Evolutionary conservation across 2,113 vertebrate genomes (phyloP).

Genomic region (Cryptoleucopteryx plumbea): DNA sequence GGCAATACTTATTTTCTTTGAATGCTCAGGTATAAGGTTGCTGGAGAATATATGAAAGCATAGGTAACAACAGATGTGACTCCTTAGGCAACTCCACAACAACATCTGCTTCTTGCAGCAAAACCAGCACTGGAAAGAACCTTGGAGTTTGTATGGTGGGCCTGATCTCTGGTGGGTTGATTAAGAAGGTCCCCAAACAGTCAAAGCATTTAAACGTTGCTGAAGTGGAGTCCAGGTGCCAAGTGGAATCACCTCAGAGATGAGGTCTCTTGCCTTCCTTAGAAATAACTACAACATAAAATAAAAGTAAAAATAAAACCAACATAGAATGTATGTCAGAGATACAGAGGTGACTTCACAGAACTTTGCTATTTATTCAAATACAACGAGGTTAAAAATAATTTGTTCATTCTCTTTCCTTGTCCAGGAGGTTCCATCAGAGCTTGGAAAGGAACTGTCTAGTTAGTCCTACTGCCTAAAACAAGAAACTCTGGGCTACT

Average conservation of each 20-base stretch:
- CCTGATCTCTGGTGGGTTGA: background rate
- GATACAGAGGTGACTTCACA: background rate
- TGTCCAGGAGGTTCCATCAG: background rate
- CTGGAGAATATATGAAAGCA: background rate
- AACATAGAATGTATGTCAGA: background rate
- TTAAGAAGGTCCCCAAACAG: background rate
- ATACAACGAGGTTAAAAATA: background rate
- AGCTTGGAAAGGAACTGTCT: background rate
- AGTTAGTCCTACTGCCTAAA: background rate
- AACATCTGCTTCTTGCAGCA: background rate
- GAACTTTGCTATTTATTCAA: background rate
- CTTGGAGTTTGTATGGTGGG: background rate
- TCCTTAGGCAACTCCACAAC: background rate
- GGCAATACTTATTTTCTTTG: background rate
- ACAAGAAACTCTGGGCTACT: background rate
- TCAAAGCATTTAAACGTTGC: background rate
- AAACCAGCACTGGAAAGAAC: background rate
- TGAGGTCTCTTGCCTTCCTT: background rate
- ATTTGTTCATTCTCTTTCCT: background rate
- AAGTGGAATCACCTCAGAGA: background rate
- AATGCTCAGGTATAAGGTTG: background rate
- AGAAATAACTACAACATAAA: background rate
- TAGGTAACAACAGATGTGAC: background rate
- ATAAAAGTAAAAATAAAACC: background rate
- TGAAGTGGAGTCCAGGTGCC: background rate